Evolutionary conservation across 2,888 invertebrate genomes (phyloP).

Genomic region (Lordiphosa andalusiaca): DNA sequence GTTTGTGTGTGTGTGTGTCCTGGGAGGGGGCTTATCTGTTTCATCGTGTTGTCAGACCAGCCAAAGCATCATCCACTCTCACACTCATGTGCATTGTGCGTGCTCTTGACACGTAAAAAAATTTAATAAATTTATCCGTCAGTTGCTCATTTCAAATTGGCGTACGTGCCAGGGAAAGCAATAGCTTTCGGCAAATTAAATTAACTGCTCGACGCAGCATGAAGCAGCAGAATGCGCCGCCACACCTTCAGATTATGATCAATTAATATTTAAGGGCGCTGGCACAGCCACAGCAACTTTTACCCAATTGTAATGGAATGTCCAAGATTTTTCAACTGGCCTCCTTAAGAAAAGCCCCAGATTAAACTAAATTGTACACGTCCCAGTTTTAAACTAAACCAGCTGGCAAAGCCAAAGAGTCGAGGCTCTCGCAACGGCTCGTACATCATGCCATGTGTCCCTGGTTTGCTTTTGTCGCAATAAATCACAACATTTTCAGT

Average conservation of each 20-base stretch:
- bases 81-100: conserved; percentile 20
- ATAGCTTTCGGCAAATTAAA: conserved; percentile 67
- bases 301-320: conserved; percentile 32
- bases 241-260: conserved; percentile 21
- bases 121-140: conserved; percentile 60
- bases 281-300: conserved; percentile 17
- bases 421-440: conserved; percentile 40
- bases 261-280: conserved; percentile 34
- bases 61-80: conserved; percentile 1
- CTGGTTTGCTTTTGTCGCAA: conserved; percentile 59
- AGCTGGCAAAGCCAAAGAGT: conserved; percentile 23
- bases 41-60: conserved; percentile 14
- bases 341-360: conserved; percentile 36
- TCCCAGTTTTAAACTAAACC: conserved; percentile 70
- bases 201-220: conserved; percentile 45
- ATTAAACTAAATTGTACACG: conserved; percentile 75
- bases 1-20: not conserved
- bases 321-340: conserved; percentile 34
- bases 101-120: conserved; percentile 37
- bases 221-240: not conserved
- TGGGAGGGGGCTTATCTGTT: conserved; percentile 13
- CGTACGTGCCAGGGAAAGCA: conserved; percentile 57
- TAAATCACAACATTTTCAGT: conserved; percentile 77
- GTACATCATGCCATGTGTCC: conserved; percentile 49
- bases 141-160: conserved; percentile 63